Evolutionary conservation across 2,797 vertebrate species (phyloP), one percentile per base, ranked within the genome.

Genomic region (Podarcis lilfordi): DNA sequence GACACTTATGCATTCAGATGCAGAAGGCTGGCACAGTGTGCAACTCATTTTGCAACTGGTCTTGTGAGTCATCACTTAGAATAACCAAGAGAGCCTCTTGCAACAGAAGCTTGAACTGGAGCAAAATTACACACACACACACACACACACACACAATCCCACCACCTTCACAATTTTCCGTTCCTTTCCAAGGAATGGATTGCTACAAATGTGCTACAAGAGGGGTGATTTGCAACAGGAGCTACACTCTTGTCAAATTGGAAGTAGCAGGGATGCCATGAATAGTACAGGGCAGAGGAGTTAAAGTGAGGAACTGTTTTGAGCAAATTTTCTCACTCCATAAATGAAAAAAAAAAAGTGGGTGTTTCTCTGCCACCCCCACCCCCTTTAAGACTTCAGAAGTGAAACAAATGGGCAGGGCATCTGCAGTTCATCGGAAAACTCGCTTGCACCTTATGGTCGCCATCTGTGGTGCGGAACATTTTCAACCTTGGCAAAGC

Each of bases 401-500:
- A 92, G 90, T 2, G 91, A 96, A 95, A 94, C 95, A 96, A 96
- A 96, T 95, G 94, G 94, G 94, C 94, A 95, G 95, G 90, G 94
- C 95, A 94, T 95, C 94, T 93, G 93, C 40, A 10, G 94, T 95
- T 96, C 95, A 95, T 92, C 89, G 89, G 94, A 93, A 95, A 95
- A 95, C 91, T 95, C 95, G 93, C 93, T 95, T 95, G 94, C 93
- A 95, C 95, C 95, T 96, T 96, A 96, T 94, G 94, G 95, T 95
- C 93, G 92, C 95, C 95, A 95, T 94, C 95, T 96, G 95, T 95
- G 92, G 94, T 94, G 95, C 91, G 94, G 94, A 96, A 95, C 92
- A 85, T 95, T 96, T 96, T 96, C 95, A 95, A 95, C 94, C 93
- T 95, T 95, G 95, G 95, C 95, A 96, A 95, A 96, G 95, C 95